Evolutionary conservation across 2,113 vertebrate species (phyloP).

Genomic region (Macaca mulatta): DNA sequence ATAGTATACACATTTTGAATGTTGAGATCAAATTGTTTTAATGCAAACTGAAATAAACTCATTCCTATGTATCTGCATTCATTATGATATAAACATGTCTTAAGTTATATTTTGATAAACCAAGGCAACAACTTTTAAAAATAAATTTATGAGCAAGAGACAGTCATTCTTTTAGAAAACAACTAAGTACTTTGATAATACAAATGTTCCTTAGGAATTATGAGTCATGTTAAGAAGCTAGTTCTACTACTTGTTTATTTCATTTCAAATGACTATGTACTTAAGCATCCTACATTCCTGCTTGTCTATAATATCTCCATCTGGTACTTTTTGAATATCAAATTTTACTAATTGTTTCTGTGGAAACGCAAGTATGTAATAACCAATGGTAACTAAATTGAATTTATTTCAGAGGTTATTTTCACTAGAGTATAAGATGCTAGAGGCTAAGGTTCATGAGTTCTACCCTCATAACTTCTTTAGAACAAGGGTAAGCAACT

Average conservation of each 20-base stretch:
- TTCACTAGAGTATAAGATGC: not conserved
- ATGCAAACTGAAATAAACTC: not conserved
- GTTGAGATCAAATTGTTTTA: not conserved
- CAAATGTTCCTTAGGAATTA: not conserved
- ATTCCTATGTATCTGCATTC: not conserved
- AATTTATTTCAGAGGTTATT: not conserved
- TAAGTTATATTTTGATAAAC: constrained; percentile 9
- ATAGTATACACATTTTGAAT: not conserved
- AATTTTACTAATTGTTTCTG: constrained; percentile 50
- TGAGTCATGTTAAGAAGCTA: constrained; percentile 76
- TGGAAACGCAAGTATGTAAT: not conserved
- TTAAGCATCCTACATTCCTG: constrained; percentile 73
- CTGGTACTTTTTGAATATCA: constrained; percentile 54
- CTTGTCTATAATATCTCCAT: constrained; percentile 60
- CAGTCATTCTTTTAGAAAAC: not conserved
- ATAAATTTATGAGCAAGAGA: constrained; percentile 17
- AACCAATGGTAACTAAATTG: constrained; percentile 15
- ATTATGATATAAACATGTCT: not conserved
- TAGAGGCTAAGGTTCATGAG: not conserved
- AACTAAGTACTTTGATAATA: not conserved
- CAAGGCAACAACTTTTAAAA: not conserved
- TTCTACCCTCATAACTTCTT: not conserved
- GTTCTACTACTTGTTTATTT: constrained; percentile 72
- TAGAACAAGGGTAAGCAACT: not conserved
- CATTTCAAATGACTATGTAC: constrained; percentile 75